A percentile compares a stretch with the other conserved stretches of the same genome.
phyloP scores from a whole-genome alignment of 2,797 vertebrate genomes.

The Monodelphis domestica region DNA sequence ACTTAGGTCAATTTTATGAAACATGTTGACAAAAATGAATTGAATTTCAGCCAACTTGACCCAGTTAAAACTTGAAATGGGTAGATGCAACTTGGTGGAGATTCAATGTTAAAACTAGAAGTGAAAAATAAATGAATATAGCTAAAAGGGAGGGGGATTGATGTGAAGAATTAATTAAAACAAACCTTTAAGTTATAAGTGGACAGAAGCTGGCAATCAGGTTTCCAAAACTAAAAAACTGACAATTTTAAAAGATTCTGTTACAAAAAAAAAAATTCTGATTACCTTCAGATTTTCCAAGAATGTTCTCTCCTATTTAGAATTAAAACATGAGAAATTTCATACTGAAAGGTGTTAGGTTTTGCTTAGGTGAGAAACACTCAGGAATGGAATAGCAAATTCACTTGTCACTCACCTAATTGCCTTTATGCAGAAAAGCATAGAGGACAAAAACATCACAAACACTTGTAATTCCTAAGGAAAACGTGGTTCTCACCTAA shows the following conservation, averaged over 20 bases:
- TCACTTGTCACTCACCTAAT: constrained; percentile 49
- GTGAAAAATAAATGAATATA: constrained; percentile 54
- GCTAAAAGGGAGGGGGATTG: constrained; percentile 49
- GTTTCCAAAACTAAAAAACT: constrained; percentile 65
- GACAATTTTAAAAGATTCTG: constrained; percentile 57
- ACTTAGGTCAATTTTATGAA: constrained; percentile 74
- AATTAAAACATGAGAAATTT: constrained; percentile 72
- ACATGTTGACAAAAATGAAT: constrained; percentile 63
- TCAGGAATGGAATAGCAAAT: constrained; percentile 50
- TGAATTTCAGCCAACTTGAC: constrained; percentile 65
- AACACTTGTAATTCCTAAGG: neutral
- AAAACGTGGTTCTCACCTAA: neutral
- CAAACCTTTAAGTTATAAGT: constrained; percentile 51
- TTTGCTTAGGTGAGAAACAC: constrained; percentile 55
- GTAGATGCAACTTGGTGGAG: constrained; percentile 44
- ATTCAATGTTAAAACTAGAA: constrained; percentile 49
- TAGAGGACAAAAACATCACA: neutral
- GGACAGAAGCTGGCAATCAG: constrained; percentile 54
- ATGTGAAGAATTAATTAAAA: constrained; percentile 63
- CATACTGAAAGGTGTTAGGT: constrained; percentile 57
- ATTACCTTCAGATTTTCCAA: constrained; percentile 78
- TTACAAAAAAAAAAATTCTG: constrained; percentile 73
- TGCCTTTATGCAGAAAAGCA: constrained; percentile 31
- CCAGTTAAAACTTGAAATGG: constrained; percentile 69
- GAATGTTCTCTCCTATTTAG: constrained; percentile 63